A percentile compares a stretch with the other conserved stretches of the same genome.
These are phyloP conservation scores for Limnephilus auricula DNA, from an alignment of 2,888 invertebrate species.

Conservation along the genomic window DNA sequence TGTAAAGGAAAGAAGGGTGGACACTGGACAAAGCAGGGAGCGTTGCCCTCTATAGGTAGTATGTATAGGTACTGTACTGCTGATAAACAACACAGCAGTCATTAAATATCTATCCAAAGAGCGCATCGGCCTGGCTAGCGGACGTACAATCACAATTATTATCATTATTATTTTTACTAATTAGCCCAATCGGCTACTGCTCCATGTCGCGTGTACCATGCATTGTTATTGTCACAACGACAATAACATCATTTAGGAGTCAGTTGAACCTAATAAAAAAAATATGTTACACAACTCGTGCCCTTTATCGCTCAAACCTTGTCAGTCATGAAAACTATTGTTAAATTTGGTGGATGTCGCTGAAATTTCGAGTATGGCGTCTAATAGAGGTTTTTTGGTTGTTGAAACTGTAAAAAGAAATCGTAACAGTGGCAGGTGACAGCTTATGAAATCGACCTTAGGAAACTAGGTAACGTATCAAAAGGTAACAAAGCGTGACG, in stretches of 20 bases:
- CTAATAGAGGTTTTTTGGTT: neutral
- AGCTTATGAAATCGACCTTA: constrained; percentile 2
- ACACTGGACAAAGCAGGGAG: constrained; percentile 20
- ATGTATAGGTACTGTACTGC: neutral
- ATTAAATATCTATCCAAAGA: neutral
- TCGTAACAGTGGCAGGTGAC: neutral
- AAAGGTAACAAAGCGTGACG: neutral
- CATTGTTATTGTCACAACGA: neutral
- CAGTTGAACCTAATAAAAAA: neutral
- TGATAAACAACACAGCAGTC: constrained; percentile 12
- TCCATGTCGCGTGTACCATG: neutral
- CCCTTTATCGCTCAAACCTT: neutral
- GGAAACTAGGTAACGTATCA: constrained; percentile 2
- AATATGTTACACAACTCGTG: neutral
- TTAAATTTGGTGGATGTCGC: neutral
- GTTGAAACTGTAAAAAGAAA: neutral
- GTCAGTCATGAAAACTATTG: no score
- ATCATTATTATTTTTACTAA: neutral
- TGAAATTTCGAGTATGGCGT: neutral
- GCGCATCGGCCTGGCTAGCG: neutral
- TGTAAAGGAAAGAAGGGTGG: neutral
- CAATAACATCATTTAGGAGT: neutral
- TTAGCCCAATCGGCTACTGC: neutral
- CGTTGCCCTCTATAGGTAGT: neutral
- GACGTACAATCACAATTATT: neutral